Conservation (phyloP, 1,140 invertebrate species). For the Diploscapter pachys region DNA sequence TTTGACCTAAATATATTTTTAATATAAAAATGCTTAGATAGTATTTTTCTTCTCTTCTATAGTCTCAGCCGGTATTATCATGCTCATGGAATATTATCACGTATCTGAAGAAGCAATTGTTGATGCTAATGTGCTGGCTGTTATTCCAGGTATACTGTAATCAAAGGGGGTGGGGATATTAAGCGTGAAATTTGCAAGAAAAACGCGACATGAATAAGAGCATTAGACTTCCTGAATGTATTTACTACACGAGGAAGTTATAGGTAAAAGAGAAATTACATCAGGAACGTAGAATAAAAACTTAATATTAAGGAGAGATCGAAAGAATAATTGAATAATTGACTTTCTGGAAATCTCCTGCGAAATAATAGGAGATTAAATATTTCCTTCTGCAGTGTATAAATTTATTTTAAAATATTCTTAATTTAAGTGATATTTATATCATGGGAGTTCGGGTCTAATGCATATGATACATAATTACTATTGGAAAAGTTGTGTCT, state of each 20-base stretch:
- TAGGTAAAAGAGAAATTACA: no score
- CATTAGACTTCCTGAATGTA: no score
- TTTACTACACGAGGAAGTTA: no score
- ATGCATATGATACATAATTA: neutral
- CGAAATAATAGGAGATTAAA: constrained; percentile 4
- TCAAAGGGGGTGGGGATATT: no score
- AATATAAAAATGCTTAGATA: constrained; percentile 9
- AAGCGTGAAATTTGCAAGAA: no score
- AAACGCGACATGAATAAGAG: no score
- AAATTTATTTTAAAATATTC: neutral
- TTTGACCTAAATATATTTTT: constrained; percentile 10
- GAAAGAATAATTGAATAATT: neutral
- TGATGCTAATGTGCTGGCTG: no score
- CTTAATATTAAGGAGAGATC: no score
- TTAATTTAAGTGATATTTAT: neutral
- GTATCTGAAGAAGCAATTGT: no score
- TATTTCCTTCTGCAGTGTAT: neutral
- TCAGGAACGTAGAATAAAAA: no score
- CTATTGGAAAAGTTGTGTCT: neutral
- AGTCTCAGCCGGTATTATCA: neutral
- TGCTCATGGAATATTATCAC: no score
- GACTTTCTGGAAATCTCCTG: neutral
- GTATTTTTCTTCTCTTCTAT: neutral
- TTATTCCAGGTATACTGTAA: no score
- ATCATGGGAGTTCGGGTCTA: neutral